Conservation (phyloP, 1,140 invertebrate genomes). For the Scaptodrosophila lebanonensis region DNA sequence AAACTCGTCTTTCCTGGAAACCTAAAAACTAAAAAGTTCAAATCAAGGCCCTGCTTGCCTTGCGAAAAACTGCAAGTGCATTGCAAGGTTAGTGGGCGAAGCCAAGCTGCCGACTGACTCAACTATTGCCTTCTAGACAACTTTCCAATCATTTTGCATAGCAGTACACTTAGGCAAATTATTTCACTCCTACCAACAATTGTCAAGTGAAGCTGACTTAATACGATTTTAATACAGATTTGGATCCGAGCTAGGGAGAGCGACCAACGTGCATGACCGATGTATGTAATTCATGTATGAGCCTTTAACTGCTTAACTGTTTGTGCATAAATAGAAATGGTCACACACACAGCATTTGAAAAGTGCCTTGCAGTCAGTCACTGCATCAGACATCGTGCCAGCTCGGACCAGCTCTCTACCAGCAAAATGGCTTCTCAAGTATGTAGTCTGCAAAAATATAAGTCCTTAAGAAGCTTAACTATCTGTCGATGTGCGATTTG, state of each 20-base stretch:
- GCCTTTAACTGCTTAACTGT: too few species aligned
- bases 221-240: constrained; percentile 73
- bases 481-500: too few species aligned
- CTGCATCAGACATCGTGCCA: too few species aligned
- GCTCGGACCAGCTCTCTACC: too few species aligned
- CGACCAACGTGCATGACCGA: too few species aligned
- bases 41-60: constrained; percentile 2
- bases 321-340: too few species aligned
- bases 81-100: constrained; percentile 66
- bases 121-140: constrained; percentile 19
- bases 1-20: not conserved
- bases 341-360: too few species aligned
- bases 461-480: too few species aligned
- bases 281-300: too few species aligned
- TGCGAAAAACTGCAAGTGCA: constrained; percentile 47
- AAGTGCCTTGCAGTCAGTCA: too few species aligned
- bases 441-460: too few species aligned
- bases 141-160: constrained; percentile 41
- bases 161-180: constrained; percentile 57
- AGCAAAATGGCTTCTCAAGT: too few species aligned
- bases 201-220: constrained; percentile 67
- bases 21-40: not conserved
- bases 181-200: constrained; percentile 12
- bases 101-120: constrained; percentile 33
- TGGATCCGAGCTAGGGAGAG: constrained; percentile 2